Conservation (phyloP, 2,888 invertebrate genomes). For the Drosophila leonis region DNA sequence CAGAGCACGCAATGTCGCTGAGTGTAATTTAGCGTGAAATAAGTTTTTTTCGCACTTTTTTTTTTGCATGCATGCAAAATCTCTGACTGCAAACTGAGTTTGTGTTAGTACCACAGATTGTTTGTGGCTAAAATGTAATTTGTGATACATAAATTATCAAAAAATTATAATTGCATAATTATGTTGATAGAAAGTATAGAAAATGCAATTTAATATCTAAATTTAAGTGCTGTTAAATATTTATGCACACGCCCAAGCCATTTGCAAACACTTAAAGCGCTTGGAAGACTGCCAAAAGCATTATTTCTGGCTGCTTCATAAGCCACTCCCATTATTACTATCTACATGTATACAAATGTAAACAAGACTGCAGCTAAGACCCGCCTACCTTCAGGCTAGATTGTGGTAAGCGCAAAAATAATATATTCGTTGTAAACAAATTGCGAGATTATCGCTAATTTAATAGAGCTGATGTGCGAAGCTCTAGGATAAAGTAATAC, state of each 20-base stretch:
- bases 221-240: neutral
- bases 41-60: constrained; percentile 3
- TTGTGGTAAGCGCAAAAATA: constrained; percentile 59
- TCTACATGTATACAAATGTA: neutral
- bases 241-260: constrained; percentile 5
- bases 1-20: neutral
- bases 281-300: constrained; percentile 40
- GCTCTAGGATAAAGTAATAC: neutral
- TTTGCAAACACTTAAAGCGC: constrained; percentile 21
- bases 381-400: constrained; percentile 2
- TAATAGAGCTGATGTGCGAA: constrained; percentile 30
- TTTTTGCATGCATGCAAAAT: neutral
- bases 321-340: constrained; percentile 1
- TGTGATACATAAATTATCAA: neutral
- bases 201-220: neutral
- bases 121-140: neutral
- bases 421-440: constrained; percentile 71
- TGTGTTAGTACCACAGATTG: neutral
- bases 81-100: neutral
- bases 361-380: constrained; percentile 9
- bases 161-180: neutral
- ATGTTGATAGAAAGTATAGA: neutral
- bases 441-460: constrained; percentile 61
- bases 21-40: constrained; percentile 30
- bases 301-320: neutral